These are phyloP conservation scores for Mormyrus lacerda DNA, from an alignment of 2,113 vertebrate species.

Conservation along the genomic window DNA sequence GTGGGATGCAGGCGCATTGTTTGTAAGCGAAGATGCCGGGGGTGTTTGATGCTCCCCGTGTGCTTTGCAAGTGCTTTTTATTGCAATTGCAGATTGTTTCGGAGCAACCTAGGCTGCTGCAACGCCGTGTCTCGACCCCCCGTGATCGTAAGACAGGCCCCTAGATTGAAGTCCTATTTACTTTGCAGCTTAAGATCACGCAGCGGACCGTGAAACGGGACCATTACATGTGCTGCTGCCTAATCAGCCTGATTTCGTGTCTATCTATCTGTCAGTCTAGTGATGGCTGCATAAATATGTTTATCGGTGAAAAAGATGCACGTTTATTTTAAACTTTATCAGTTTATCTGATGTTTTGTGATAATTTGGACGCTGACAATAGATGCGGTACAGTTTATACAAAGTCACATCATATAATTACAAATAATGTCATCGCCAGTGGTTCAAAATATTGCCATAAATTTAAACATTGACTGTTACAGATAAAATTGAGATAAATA, in stretches of 20 bases:
- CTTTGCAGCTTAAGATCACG: not conserved
- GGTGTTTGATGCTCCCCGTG: not conserved
- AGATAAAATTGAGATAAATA: not conserved
- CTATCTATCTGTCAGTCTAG: not conserved
- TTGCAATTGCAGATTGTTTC: not conserved
- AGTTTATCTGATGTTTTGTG: not conserved
- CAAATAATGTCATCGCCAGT: not conserved
- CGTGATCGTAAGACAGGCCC: not conserved
- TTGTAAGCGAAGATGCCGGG: not conserved
- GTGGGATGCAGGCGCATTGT: not conserved
- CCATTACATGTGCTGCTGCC: not conserved
- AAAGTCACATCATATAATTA: not conserved
- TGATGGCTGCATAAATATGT: not conserved
- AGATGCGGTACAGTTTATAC: not conserved
- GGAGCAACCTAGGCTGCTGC: not conserved
- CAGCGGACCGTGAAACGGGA: not conserved
- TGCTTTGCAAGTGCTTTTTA: not conserved
- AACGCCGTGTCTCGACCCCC: not conserved
- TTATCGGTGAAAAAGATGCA: not conserved
- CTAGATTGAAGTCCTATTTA: not conserved
- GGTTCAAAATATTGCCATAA: not conserved
- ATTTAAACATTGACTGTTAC: not conserved
- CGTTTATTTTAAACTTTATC: not conserved
- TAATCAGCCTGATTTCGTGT: not conserved
- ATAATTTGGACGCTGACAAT: not conserved